These are phyloP conservation scores for Chlorospingus semifuscus DNA, from an alignment of 2,797 vertebrate species.

Conservation along the genomic window DNA sequence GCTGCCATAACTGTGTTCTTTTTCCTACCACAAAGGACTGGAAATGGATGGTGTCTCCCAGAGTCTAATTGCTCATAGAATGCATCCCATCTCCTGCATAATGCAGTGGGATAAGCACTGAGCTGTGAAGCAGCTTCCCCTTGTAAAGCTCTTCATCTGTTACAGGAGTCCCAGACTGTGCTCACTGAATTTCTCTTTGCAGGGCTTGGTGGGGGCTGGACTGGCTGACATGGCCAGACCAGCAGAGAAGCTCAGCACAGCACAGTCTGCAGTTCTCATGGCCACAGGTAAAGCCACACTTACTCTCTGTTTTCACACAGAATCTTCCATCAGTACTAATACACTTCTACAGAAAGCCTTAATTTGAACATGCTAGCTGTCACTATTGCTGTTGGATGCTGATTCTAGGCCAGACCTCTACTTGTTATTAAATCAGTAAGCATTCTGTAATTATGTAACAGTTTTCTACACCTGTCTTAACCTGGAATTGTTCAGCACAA, in stretches of 20 bases:
- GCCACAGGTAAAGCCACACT: conserved; percentile 85
- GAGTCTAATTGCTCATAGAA: background rate
- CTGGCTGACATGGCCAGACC: conserved; percentile 95
- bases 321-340: background rate
- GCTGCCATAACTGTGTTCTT: background rate
- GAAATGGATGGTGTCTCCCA: background rate
- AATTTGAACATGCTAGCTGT: background rate
- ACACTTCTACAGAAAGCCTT: background rate
- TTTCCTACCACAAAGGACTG: background rate
- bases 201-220: conserved; percentile 92
- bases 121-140: background rate
- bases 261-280: conserved; percentile 90
- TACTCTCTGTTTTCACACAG: background rate
- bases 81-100: background rate
- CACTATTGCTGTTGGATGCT: background rate
- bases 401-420: background rate
- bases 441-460: background rate
- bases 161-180: background rate
- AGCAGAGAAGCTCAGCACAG: conserved; percentile 92
- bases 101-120: background rate
- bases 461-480: background rate
- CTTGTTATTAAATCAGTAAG: background rate
- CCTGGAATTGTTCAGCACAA: background rate
- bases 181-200: conserved; percentile 28
- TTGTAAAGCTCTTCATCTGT: background rate